Evolutionary conservation across 2,888 invertebrate species (phyloP).

Genomic region (Hermaeophaga mercurialis): DNA sequence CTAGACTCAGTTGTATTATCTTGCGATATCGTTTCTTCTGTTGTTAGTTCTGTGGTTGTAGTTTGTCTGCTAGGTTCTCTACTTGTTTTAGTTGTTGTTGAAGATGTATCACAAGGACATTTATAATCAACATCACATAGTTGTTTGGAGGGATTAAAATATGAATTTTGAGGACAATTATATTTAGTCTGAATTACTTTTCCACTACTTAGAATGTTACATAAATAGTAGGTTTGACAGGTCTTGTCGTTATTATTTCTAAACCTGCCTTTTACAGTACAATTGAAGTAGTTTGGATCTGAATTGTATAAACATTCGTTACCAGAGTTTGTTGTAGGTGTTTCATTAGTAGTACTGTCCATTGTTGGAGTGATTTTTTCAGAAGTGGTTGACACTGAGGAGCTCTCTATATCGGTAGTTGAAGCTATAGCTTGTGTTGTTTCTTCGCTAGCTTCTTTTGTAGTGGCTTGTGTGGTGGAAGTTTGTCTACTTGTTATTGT

Average conservation of each 20-base stretch:
- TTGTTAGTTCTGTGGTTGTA: neutral
- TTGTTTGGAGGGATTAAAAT: slow-evolving; percentile 37
- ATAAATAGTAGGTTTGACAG: slow-evolving; percentile 44
- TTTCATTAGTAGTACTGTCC: no score
- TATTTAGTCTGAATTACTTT: slow-evolving; percentile 48
- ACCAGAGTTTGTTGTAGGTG: neutral
- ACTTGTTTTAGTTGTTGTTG: neutral
- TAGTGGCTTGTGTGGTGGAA: neutral
- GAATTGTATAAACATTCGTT: neutral
- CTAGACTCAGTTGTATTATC: no score
- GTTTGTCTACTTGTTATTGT: neutral
- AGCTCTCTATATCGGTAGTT: neutral
- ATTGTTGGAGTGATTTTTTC: neutral
- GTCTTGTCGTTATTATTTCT: slow-evolving; percentile 53
- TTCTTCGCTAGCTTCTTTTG: neutral
- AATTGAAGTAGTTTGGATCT: slow-evolving; percentile 27
- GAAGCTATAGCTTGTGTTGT: no score
- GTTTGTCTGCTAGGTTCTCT: no score
- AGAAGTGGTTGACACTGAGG: neutral
- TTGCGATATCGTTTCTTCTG: no score
- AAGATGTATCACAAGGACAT: neutral
- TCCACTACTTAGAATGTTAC: slow-evolving; percentile 36
- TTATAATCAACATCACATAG: slow-evolving; percentile 49
- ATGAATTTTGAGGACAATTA: slow-evolving; percentile 37
- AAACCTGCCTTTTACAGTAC: slow-evolving; percentile 55